These are phyloP conservation scores for Vulpes lagopus DNA, from an alignment of 2,113 vertebrate genomes.

Conservation along the genomic window DNA sequence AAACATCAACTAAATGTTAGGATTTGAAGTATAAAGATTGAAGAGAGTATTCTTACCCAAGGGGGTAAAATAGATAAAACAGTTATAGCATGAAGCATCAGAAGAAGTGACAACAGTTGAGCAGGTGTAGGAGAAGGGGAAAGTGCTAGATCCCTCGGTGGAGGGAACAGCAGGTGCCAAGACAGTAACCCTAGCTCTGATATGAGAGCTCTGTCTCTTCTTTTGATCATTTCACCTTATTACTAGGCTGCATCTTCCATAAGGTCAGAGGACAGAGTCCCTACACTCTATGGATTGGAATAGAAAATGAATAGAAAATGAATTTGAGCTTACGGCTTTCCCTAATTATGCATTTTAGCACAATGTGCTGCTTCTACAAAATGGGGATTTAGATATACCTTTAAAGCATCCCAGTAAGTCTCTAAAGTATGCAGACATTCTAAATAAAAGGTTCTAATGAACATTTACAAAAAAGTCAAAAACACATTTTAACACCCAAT, in stretches of 20 bases:
- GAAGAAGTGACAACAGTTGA: not conserved
- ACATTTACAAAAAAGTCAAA: constrained; percentile 35
- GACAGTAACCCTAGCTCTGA: not conserved
- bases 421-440: not conserved
- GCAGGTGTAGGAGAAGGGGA: fast-evolving
- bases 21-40: not conserved
- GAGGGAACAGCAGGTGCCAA: not conserved
- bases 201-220: not conserved
- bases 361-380: not conserved
- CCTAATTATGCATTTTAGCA: constrained; percentile 1
- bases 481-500: not conserved
- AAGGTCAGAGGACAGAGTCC: not conserved
- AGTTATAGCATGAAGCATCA: not conserved
- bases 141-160: not conserved
- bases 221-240: not conserved
- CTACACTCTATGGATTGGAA: not conserved
- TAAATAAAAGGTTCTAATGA: constrained; percentile 11
- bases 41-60: not conserved
- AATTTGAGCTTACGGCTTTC: not conserved
- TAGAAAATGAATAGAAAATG: not conserved
- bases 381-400: not conserved
- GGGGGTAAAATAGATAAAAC: not conserved
- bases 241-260: not conserved
- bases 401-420: not conserved
- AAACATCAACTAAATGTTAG: not conserved